A percentile compares a stretch with the other conserved stretches of the same genome.
Conservation (phyloP, 2,113 vertebrate genomes). For the Pituophis catenifer region DNA sequence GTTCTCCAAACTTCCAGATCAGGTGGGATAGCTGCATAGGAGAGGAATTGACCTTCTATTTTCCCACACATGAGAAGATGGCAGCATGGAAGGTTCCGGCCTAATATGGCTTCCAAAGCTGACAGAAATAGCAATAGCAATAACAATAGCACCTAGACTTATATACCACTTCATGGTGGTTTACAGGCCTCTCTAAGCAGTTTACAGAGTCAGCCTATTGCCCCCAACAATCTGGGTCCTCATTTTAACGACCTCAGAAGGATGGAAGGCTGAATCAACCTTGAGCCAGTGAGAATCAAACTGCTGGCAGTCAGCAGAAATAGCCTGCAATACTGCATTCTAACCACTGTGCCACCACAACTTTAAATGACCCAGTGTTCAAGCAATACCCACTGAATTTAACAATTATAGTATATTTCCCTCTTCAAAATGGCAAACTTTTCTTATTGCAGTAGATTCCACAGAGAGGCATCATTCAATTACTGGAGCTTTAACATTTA, state of each 20-base stretch:
- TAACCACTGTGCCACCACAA: background rate
- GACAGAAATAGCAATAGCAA: background rate
- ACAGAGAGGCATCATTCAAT: background rate
- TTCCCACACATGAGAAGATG: no score
- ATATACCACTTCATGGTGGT: background rate
- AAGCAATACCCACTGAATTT: background rate
- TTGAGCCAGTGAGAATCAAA: background rate
- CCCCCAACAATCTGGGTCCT: background rate
- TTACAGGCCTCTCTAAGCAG: background rate
- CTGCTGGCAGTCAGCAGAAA: background rate
- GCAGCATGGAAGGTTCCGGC: no score
- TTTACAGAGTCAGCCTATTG: background rate
- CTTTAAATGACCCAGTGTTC: background rate
- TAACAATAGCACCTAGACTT: background rate
- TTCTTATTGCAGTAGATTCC: background rate
- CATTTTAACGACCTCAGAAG: background rate
- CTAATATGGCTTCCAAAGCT: no score
- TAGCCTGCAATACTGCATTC: background rate
- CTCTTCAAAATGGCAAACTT: background rate
- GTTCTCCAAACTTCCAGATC: background rate
- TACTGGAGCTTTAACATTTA: background rate
- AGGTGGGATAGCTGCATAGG: background rate
- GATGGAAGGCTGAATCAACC: background rate
- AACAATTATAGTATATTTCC: background rate
- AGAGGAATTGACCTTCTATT: background rate